Conservation (phyloP, 2,113 vertebrate genomes). For the Gallinago undulata region DNA sequence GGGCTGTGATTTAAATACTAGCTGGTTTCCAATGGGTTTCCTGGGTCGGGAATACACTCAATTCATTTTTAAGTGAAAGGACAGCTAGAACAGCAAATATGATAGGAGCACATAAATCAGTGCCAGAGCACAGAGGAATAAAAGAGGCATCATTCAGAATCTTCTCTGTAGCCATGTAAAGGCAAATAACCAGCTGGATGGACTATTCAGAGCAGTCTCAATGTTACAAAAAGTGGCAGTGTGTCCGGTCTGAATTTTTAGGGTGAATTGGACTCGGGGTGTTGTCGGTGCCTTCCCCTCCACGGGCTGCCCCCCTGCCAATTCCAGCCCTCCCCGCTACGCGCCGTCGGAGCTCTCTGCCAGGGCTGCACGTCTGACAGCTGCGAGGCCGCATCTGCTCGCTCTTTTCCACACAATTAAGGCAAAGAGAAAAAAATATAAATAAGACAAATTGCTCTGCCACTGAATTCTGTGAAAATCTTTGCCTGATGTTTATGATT, state of each 20-base stretch:
- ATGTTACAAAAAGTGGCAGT: not conserved
- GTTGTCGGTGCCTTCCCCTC: not conserved
- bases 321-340: not conserved
- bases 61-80: conserved; percentile 23
- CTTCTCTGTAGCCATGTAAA: not conserved
- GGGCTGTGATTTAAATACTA: conserved; percentile 43
- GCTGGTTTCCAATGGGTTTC: not conserved
- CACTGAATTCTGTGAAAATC: not conserved
- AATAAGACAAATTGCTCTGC: not conserved
- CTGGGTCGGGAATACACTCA: not conserved
- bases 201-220: not conserved
- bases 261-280: not conserved
- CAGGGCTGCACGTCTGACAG: not conserved
- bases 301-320: not conserved
- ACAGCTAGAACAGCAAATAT: not conserved
- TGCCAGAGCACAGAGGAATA: not conserved
- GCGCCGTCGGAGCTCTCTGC: not conserved
- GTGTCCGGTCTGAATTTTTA: not conserved
- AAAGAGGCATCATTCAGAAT: not conserved
- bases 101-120: not conserved
- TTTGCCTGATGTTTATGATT: not conserved
- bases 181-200: not conserved
- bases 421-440: conserved; percentile 31
- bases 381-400: conserved; percentile 9
- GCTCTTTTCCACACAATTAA: conserved; percentile 37